Percentiles rank a stretch among this genome's conserved stretches.
Evolutionary conservation across 92 coral and sea anemone genomes (phyloP).

Genomic region (Zoanthus sociatus): DNA sequence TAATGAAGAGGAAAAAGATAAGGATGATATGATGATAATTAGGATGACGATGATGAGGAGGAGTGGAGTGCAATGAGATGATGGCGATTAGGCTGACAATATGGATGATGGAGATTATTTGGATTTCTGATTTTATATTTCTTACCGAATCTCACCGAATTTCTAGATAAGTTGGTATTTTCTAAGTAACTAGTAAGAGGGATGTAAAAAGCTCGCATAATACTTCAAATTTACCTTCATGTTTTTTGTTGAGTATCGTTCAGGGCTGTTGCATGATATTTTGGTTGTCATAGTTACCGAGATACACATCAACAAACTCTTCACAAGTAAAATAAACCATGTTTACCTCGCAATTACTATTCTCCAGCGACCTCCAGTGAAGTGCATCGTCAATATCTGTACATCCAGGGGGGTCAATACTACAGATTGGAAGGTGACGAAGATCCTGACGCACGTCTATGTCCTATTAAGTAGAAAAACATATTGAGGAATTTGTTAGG

Average conservation of each 20-base stretch:
- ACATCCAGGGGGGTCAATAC: slow-evolving; percentile 99
- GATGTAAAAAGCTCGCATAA: too few species aligned
- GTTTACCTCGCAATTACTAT: slow-evolving; percentile 87
- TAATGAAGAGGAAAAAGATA: too few species aligned
- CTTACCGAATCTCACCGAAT: too few species aligned
- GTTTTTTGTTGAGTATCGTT: too few species aligned
- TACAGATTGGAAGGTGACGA: slow-evolving; percentile 85
- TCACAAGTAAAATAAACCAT: not conserved
- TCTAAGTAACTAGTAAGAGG: too few species aligned
- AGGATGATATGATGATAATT: not conserved
- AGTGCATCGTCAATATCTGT: slow-evolving; percentile 99
- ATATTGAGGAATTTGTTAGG: not conserved
- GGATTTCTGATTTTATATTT: too few species aligned
- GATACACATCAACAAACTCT: not conserved
- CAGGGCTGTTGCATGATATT: too few species aligned
- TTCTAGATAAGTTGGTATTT: too few species aligned
- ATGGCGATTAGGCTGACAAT: too few species aligned
- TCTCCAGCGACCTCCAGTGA: slow-evolving; percentile 89
- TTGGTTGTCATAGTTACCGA: too few species aligned
- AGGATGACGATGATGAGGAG: not conserved
- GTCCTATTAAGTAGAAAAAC: slow-evolving; percentile 62
- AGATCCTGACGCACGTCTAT: slow-evolving; percentile 84
- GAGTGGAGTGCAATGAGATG: not conserved
- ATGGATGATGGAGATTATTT: not conserved
- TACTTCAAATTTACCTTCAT: too few species aligned